Conservation (phyloP, 2,888 invertebrate species). For the Laothoe populi region DNA sequence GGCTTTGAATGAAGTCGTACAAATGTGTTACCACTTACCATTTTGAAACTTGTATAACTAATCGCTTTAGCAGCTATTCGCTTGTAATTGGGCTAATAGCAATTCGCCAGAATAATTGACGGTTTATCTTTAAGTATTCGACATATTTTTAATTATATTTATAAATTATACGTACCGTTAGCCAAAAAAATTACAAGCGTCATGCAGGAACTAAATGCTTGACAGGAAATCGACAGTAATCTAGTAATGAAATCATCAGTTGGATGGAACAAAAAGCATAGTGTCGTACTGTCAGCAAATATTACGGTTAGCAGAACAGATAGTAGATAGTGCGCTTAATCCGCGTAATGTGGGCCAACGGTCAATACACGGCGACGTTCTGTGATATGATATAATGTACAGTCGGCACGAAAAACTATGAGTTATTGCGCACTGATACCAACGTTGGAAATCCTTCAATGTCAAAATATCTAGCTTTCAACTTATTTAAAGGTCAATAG, state of each 20-base stretch:
- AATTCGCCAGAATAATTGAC: constrained; percentile 27
- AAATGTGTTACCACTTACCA: constrained; percentile 29
- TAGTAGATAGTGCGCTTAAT: constrained; percentile 56
- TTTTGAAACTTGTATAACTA: constrained; percentile 28
- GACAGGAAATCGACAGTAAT: constrained; percentile 45
- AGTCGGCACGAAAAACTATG: constrained; percentile 41
- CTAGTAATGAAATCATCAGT: constrained; percentile 44
- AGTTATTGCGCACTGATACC: constrained; percentile 26
- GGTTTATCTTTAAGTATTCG: constrained; percentile 30
- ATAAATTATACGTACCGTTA: constrained; percentile 31
- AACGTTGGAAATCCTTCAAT: constrained; percentile 28
- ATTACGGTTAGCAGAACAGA: constrained; percentile 62
- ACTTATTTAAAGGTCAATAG: constrained; percentile 9
- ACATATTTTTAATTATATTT: constrained; percentile 32
- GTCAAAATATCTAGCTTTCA: constrained; percentile 24
- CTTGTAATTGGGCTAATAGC: constrained; percentile 30
- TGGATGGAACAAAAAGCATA: constrained; percentile 52
- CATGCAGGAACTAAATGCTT: constrained; percentile 30
- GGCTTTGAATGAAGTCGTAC: constrained; percentile 28
- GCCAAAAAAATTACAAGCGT: constrained; percentile 43
- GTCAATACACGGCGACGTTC: constrained; percentile 46
- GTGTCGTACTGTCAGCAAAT: constrained; percentile 51
- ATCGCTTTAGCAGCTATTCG: constrained; percentile 27
- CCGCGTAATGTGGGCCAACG: constrained; percentile 56
- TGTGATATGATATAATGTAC: constrained; percentile 55